phyloP scores from a whole-genome alignment of 2,888 invertebrate genomes.

The Habrosyne pyritoides region DNA sequence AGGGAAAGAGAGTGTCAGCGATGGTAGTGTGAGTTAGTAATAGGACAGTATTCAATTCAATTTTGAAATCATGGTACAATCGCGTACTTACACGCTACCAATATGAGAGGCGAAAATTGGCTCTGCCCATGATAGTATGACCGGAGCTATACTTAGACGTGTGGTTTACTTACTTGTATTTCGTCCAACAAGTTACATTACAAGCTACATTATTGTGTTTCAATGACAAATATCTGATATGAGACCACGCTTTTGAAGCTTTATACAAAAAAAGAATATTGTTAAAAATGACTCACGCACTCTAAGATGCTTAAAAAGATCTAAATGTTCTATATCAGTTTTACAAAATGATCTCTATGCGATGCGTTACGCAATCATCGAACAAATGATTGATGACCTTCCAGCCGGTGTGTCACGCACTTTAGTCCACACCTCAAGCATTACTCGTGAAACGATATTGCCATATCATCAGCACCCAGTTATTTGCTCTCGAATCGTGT shows the following conservation, averaged over 20 bases:
- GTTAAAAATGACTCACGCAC: too few relatives aligned
- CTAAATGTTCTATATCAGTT: background rate
- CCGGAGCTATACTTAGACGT: conserved; percentile 56
- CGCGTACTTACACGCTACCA: conserved; percentile 73
- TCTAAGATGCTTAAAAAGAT: too few relatives aligned
- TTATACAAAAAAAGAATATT: too few relatives aligned
- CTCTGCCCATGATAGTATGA: conserved; percentile 61
- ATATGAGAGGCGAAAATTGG: conserved; percentile 79
- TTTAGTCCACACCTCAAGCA: conserved; percentile 60
- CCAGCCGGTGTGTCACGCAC: conserved; percentile 33
- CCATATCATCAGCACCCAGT: conserved; percentile 78
- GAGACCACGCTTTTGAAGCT: too few relatives aligned
- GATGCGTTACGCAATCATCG: background rate
- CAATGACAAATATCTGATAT: too few relatives aligned
- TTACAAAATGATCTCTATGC: conserved; percentile 14
- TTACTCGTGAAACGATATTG: conserved; percentile 68
- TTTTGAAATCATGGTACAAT: conserved; percentile 73
- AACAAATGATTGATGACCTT: background rate
- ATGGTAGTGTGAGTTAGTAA: conserved; percentile 29
- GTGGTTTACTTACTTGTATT: conserved; percentile 36
- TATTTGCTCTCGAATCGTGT: conserved; percentile 81
- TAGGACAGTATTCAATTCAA: conserved; percentile 71
- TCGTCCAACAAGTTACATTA: conserved; percentile 12
- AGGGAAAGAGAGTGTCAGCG: conserved; percentile 29
- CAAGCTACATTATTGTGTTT: background rate